Percentiles rank a stretch among this genome's conserved stretches.
Evolutionary conservation across 2,888 invertebrate species (phyloP).

Genomic region (Drosophila borealis): DNA sequence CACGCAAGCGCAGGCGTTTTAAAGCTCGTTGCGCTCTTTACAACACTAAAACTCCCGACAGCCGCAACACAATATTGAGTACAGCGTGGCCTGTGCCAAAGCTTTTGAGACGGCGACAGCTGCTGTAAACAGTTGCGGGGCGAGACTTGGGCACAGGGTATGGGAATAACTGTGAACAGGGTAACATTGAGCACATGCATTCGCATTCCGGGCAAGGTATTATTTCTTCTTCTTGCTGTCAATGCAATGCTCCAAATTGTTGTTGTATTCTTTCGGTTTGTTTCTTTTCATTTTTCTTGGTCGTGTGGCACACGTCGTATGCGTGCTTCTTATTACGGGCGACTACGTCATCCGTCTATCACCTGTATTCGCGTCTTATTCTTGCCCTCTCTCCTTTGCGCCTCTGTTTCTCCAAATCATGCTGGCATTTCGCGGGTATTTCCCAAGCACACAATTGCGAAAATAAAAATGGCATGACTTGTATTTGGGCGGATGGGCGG

Average conservation of each 20-base stretch:
- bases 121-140: slow-evolving; percentile 62
- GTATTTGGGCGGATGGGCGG: not conserved
- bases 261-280: slow-evolving; percentile 23
- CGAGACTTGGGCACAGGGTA: not conserved
- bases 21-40: slow-evolving; percentile 29
- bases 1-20: slow-evolving; percentile 44
- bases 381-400: slow-evolving; percentile 9
- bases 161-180: slow-evolving; percentile 13
- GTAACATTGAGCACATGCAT: slow-evolving; percentile 35
- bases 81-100: slow-evolving; percentile 44
- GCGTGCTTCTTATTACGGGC: slow-evolving; percentile 67
- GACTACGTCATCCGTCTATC: slow-evolving; percentile 72
- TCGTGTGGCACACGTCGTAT: slow-evolving; percentile 75
- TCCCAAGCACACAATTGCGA: slow-evolving; percentile 56
- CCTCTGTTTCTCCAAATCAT: slow-evolving; percentile 57
- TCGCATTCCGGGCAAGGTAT: slow-evolving; percentile 40
- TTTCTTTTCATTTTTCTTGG: slow-evolving; percentile 41
- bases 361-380: slow-evolving; percentile 49
- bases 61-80: slow-evolving; percentile 72
- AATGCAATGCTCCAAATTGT: slow-evolving; percentile 61
- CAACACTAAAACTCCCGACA: slow-evolving; percentile 43
- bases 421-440: slow-evolving; percentile 71
- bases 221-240: slow-evolving; percentile 13
- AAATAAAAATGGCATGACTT: slow-evolving; percentile 26
- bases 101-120: slow-evolving; percentile 58